Conservation (phyloP, 2,888 invertebrate species). For the Plebejus anna region DNA sequence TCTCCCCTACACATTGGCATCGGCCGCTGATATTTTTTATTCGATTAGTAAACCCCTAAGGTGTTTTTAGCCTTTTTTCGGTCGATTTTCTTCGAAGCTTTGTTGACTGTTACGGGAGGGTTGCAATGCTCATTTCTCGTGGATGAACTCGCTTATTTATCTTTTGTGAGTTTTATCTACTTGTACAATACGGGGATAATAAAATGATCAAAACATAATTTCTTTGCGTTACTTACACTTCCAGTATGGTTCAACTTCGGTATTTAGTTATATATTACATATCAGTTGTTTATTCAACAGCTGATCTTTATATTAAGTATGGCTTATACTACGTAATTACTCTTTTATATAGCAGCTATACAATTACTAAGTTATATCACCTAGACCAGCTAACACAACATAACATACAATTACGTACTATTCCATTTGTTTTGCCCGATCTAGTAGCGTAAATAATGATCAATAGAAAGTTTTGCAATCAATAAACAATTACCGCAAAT, state of each 20-base stretch:
- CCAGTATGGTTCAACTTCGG: background rate
- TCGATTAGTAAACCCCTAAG: slow-evolving; percentile 82
- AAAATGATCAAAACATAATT: slow-evolving; percentile 6
- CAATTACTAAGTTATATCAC: slow-evolving; percentile 3
- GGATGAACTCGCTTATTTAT: slow-evolving; percentile 75
- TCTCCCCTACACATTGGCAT: slow-evolving; percentile 77
- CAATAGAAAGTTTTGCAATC: slow-evolving; percentile 31
- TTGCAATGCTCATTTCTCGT: slow-evolving; percentile 76
- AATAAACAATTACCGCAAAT: slow-evolving; percentile 35
- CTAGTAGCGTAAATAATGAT: slow-evolving; percentile 12
- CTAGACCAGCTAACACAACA: slow-evolving; percentile 19
- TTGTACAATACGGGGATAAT: slow-evolving; percentile 25
- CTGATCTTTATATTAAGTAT: background rate
- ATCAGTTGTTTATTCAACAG: background rate
- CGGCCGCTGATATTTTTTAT: slow-evolving; percentile 82
- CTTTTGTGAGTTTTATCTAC: slow-evolving; percentile 40
- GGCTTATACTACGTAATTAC: background rate
- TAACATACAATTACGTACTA: slow-evolving; percentile 20
- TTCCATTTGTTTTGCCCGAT: slow-evolving; percentile 16
- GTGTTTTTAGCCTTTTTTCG: slow-evolving; percentile 82
- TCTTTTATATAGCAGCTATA: background rate
- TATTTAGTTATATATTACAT: background rate
- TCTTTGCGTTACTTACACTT: background rate
- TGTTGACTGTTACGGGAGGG: slow-evolving; percentile 77
- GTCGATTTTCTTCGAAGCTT: slow-evolving; percentile 80